Evolutionary conservation across 2,888 invertebrate genomes (phyloP).

Genomic region (Arge pagana): DNA sequence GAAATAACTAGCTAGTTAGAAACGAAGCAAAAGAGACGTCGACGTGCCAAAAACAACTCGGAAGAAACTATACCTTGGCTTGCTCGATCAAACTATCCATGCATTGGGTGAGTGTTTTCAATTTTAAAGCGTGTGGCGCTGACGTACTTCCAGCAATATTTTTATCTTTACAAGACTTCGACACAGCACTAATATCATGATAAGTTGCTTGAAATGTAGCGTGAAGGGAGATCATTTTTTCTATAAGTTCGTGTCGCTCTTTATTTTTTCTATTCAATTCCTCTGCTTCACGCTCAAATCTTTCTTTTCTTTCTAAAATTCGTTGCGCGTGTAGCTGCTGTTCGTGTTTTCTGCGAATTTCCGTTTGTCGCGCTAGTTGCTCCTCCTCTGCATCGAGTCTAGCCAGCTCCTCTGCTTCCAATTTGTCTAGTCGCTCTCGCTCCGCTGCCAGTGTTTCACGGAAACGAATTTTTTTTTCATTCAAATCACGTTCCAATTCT

Average conservation of each 20-base stretch:
- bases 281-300: slow-evolving; percentile 41
- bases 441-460: slow-evolving; percentile 39
- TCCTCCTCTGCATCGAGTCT: slow-evolving; percentile 63
- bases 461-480: slow-evolving; percentile 46
- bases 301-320: slow-evolving; percentile 39
- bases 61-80: slow-evolving; percentile 39
- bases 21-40: background rate
- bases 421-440: slow-evolving; percentile 46
- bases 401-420: slow-evolving; percentile 55
- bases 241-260: slow-evolving; percentile 59
- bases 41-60: slow-evolving; percentile 20
- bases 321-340: slow-evolving; percentile 44
- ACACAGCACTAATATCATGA: slow-evolving; percentile 37
- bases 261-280: slow-evolving; percentile 55
- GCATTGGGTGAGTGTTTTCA: slow-evolving; percentile 52
- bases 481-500: slow-evolving; percentile 48
- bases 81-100: slow-evolving; percentile 47
- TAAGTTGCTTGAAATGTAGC: slow-evolving; percentile 38
- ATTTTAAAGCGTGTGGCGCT: slow-evolving; percentile 35
- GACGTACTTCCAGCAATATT: slow-evolving; percentile 37
- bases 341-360: slow-evolving; percentile 58
- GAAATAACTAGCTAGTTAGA: slow-evolving; percentile 13
- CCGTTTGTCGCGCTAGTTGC: slow-evolving; percentile 61
- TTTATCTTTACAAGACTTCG: slow-evolving; percentile 42
- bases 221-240: slow-evolving; percentile 49